Evolutionary conservation across 2,113 vertebrate genomes (phyloP).

Genomic region (Sisor rabdophorus): DNA sequence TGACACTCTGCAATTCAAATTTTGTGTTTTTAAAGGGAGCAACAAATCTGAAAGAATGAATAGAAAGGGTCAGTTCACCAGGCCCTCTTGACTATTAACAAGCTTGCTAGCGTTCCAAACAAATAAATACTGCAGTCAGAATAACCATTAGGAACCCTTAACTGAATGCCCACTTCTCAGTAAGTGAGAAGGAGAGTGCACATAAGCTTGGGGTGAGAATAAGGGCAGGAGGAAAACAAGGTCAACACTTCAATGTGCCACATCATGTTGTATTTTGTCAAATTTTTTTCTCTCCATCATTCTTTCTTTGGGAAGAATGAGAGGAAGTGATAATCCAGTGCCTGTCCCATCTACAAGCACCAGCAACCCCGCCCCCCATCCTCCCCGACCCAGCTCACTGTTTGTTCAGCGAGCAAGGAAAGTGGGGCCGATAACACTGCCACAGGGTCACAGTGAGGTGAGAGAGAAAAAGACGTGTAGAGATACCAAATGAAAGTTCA

Average conservation of each 20-base stretch:
- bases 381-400: constrained; percentile 40
- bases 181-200: constrained; percentile 28
- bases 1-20: constrained; percentile 38
- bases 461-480: constrained; percentile 62
- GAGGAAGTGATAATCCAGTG: constrained; percentile 58
- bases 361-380: constrained; percentile 5
- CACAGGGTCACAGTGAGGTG: constrained; percentile 76
- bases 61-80: constrained; percentile 32
- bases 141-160: constrained; percentile 51
- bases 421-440: constrained; percentile 50
- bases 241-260: constrained; percentile 44
- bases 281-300: constrained; percentile 31
- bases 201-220: constrained; percentile 31
- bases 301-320: constrained; percentile 56
- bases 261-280: constrained; percentile 43
- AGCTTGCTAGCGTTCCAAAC: constrained; percentile 45
- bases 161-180: constrained; percentile 22
- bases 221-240: constrained; percentile 39
- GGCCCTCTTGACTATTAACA: constrained; percentile 32
- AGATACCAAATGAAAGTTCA: constrained; percentile 80
- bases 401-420: constrained; percentile 53
- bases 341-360: constrained; percentile 16
- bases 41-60: constrained; percentile 32
- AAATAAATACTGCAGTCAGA: constrained; percentile 49
- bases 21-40: constrained; percentile 35